Evolutionary conservation across 2,113 vertebrate genomes (phyloP).

Genomic region (human): DNA sequence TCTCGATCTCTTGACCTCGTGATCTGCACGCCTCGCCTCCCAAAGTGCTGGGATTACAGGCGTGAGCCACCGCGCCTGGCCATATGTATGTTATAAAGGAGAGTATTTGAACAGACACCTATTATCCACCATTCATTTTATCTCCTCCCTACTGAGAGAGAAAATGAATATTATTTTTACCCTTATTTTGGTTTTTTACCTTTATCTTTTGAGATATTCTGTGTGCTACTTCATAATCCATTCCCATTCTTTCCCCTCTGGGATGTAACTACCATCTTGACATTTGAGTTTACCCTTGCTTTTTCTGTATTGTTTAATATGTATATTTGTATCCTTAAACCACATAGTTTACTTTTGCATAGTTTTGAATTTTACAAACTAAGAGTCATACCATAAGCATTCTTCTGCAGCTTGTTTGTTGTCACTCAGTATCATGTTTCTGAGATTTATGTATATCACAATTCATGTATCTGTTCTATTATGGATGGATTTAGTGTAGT

Average conservation of each 20-base stretch:
- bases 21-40: too few relatives aligned
- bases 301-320: background rate
- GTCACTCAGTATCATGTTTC: background rate
- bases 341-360: background rate
- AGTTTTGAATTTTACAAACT: background rate
- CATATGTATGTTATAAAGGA: background rate
- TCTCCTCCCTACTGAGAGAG: background rate
- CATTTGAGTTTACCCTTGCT: background rate
- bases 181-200: background rate
- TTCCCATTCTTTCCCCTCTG: background rate
- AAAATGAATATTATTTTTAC: background rate
- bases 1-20: too few relatives aligned
- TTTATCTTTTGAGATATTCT: background rate
- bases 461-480: background rate
- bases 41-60: too few relatives aligned
- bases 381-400: background rate
- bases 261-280: background rate
- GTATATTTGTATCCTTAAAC: background rate
- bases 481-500: background rate
- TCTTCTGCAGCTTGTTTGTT: background rate
- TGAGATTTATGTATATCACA: background rate
- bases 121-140: background rate
- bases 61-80: too few relatives aligned
- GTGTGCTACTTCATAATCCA: constrained; percentile 2
- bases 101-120: background rate